Evolutionary conservation across 1,140 invertebrate genomes (phyloP).

Genomic region (Patella vulgata): DNA sequence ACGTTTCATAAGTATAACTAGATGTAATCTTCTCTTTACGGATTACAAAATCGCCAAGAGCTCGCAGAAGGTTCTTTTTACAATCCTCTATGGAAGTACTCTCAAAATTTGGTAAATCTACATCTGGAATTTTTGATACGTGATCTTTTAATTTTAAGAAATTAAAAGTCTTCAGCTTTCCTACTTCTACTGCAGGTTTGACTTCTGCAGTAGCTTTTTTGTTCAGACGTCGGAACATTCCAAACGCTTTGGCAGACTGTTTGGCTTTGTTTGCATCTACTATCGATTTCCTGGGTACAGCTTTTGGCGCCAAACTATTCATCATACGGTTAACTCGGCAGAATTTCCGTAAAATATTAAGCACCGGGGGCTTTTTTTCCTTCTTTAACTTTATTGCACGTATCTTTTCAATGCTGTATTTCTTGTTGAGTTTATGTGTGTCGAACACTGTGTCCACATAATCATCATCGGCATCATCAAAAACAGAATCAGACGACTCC

Average conservation of each 20-base stretch:
- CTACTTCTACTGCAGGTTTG: slow-evolving; percentile 3
- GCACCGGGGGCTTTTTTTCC: slow-evolving; percentile 28
- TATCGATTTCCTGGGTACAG: slow-evolving; percentile 7
- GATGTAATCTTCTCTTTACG: slow-evolving; percentile 39
- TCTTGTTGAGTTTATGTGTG: slow-evolving; percentile 23
- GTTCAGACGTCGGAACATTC: no score
- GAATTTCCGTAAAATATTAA: slow-evolving; percentile 29
- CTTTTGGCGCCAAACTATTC: background rate
- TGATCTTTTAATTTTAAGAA: slow-evolving; percentile 22
- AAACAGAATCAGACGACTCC: background rate
- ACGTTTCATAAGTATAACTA: slow-evolving; percentile 14
- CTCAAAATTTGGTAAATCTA: slow-evolving; percentile 11
- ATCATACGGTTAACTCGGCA: slow-evolving; percentile 23
- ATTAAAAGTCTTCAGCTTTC: slow-evolving; percentile 21
- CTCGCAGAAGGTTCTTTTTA: slow-evolving; percentile 12
- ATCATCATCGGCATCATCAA: slow-evolving; percentile 1
- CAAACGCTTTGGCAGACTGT: no score
- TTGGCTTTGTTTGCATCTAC: background rate
- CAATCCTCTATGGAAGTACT: slow-evolving; percentile 14
- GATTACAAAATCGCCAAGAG: slow-evolving; percentile 38
- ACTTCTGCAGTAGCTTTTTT: background rate
- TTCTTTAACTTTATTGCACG: slow-evolving; percentile 10
- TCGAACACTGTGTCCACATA: slow-evolving; percentile 12
- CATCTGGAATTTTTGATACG: background rate
- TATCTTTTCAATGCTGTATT: slow-evolving; percentile 32